phyloP scores from a whole-genome alignment of 2,797 vertebrate genomes.

The Platyrinchus mystaceus region DNA sequence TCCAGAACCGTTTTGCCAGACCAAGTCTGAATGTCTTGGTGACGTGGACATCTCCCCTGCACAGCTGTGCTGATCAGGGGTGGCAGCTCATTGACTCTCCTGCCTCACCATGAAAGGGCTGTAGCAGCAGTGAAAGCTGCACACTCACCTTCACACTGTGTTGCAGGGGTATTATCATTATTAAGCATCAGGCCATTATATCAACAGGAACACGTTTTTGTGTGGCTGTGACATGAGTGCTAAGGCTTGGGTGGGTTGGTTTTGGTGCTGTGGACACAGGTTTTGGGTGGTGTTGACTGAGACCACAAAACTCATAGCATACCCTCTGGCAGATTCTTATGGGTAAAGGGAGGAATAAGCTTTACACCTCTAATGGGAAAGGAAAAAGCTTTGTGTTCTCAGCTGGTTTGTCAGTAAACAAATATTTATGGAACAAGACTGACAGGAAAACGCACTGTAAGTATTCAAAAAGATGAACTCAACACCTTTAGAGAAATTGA shows the following conservation, averaged over 20 bases:
- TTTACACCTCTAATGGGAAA: not conserved
- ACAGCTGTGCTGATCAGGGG: not conserved
- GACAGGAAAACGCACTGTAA: not conserved
- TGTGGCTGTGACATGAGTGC: not conserved
- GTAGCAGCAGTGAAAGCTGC: not conserved
- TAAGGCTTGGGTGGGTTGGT: not conserved
- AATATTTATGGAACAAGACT: not conserved
- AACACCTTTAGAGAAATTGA: not conserved
- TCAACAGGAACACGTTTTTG: not conserved
- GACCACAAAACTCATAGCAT: not conserved
- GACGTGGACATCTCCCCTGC: accelerated
- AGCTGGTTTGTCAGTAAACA: not conserved
- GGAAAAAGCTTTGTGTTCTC: not conserved
- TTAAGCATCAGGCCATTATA: not conserved
- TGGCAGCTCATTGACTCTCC: not conserved
- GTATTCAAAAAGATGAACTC: not conserved
- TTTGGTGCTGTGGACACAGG: not conserved
- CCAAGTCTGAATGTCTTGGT: not conserved
- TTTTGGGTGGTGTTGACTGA: not conserved
- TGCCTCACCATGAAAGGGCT: not conserved
- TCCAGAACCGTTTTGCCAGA: not conserved
- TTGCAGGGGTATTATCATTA: not conserved
- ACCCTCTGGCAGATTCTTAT: not conserved
- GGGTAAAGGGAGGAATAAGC: not conserved
- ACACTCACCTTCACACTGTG: not conserved